Evolutionary conservation across 2,113 vertebrate species (phyloP), one percentile per base, ranked within the genome.

Genomic region (Toxostoma redivivum): DNA sequence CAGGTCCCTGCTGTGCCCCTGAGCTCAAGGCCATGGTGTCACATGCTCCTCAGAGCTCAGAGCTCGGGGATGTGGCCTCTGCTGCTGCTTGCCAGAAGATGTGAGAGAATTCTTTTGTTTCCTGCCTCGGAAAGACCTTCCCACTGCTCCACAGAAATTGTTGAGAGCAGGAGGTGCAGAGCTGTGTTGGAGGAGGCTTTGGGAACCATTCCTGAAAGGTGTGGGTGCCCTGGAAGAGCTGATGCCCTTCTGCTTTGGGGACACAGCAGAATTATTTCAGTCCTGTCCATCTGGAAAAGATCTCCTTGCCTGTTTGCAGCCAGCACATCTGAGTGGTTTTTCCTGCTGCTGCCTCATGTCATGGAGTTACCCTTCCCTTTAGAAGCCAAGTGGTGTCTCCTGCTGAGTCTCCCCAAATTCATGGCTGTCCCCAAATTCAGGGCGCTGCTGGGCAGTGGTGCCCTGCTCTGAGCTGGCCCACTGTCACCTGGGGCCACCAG

Each of bases 201-300:
- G 54, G 47, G 53, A 33, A 0, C 67, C 50, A 20, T 16, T 47
- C 10, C 0, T 51, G 3, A 21, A 5, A 0, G 48, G 7, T 3
- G 10, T 24, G 57, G 66, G 38, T 65, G 33, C 35, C 51, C 30
- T 4, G 1, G 24, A 3, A 45, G 33, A 25, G 47, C 54, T 50
- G 78, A 45, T 10, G n/a, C 72, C 62, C 83, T 62, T 37, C 89
- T 45, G 33, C 0, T 42, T 35, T 7, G 20, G 54, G 24, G 77
- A 58, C 30, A n/a, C 51, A 33, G 79, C 45, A 56, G 60, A 16
- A 4, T 62, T 6, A 15, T 31, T 51, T 47, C 15, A 1, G 66
- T 60, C n/a, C 65, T 37, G 37, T 9, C 66, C 5, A 0, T 13
- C 54, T 48, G 40, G 15, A 1, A 12, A 53, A 73, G 64, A 40